Evolutionary conservation across 2,888 invertebrate species (phyloP).

Genomic region (Diarsia mendica): DNA sequence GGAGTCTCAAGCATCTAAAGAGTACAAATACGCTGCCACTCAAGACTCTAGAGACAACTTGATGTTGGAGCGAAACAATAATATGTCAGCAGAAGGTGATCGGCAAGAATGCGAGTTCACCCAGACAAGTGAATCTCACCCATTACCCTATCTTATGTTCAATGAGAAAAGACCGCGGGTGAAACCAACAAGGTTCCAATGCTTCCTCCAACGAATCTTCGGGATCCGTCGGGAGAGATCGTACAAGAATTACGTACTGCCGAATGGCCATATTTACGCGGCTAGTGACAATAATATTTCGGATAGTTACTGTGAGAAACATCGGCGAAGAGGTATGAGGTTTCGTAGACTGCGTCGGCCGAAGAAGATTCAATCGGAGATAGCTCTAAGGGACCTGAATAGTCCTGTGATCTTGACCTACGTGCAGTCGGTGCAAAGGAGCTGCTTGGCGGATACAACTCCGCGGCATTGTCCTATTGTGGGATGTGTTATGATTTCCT

Average conservation of each 20-base stretch:
- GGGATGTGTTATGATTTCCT: slow-evolving; percentile 81
- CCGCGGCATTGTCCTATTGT: slow-evolving; percentile 82
- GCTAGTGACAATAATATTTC: slow-evolving; percentile 81
- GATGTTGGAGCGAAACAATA: slow-evolving; percentile 6
- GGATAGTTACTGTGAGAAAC: slow-evolving; percentile 71
- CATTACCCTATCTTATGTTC: slow-evolving; percentile 69
- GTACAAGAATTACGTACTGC: slow-evolving; percentile 64
- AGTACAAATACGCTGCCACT: slow-evolving; percentile 57
- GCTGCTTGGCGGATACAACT: slow-evolving; percentile 81
- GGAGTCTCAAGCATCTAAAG: slow-evolving; percentile 71
- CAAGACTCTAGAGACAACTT: slow-evolving; percentile 47
- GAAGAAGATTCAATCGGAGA: slow-evolving; percentile 81
- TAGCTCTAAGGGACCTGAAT: slow-evolving; percentile 71
- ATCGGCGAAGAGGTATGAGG: slow-evolving; percentile 73
- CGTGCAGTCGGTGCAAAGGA: slow-evolving; percentile 81
- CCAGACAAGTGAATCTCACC: slow-evolving; percentile 56
- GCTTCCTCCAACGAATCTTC: slow-evolving; percentile 81
- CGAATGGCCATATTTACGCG: slow-evolving; percentile 74
- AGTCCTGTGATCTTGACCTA: slow-evolving; percentile 79
- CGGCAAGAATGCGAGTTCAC: slow-evolving; percentile 69
- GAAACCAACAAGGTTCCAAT: slow-evolving; percentile 80
- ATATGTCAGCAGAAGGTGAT: slow-evolving; percentile 27
- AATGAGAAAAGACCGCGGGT: slow-evolving; percentile 68
- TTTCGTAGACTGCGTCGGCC: slow-evolving; percentile 76
- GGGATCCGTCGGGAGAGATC: slow-evolving; percentile 75